phyloP scores from a whole-genome alignment of 2,888 invertebrate species.

The Hirudinaria manillensis region DNA sequence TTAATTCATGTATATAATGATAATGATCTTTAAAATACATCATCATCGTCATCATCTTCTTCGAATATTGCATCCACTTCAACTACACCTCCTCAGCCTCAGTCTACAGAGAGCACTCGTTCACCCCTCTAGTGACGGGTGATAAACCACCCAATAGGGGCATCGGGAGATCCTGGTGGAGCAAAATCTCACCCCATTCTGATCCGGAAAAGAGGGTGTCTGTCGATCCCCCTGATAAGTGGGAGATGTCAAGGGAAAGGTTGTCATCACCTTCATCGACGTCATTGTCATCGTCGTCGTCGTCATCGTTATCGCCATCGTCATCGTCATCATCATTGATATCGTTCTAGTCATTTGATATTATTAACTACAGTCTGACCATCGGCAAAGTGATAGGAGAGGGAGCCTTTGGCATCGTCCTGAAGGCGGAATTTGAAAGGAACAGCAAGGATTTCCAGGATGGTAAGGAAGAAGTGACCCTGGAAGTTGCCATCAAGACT shows the following conservation, averaged over 20 bases:
- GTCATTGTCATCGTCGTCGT: slow-evolving; percentile 12
- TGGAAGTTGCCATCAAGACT: slow-evolving; percentile 93
- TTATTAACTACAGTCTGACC: slow-evolving; percentile 14
- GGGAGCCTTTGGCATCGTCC: slow-evolving; percentile 94
- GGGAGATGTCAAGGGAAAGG: background rate
- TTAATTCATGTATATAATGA: too few species aligned
- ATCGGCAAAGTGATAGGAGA: slow-evolving; percentile 71
- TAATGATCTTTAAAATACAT: too few species aligned
- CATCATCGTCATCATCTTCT: too few species aligned
- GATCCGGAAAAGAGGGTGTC: too few species aligned
- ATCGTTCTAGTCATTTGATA: slow-evolving; percentile 3
- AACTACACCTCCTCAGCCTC: background rate
- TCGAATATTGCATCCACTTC: too few species aligned
- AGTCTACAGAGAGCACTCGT: slow-evolving; percentile 3
- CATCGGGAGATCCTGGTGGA: background rate
- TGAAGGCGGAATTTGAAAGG: slow-evolving; percentile 69
- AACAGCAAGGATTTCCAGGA: slow-evolving; percentile 59
- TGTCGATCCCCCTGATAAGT: background rate
- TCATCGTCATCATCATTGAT: slow-evolving; percentile 13
- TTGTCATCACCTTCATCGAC: slow-evolving; percentile 1
- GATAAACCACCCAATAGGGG: background rate
- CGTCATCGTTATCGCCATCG: slow-evolving; percentile 14
- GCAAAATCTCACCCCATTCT: background rate
- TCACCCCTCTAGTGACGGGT: background rate
- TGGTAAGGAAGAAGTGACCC: slow-evolving; percentile 49